phyloP scores from a whole-genome alignment of 2,797 vertebrate species.

The Petrocephalus schoutedeni region DNA sequence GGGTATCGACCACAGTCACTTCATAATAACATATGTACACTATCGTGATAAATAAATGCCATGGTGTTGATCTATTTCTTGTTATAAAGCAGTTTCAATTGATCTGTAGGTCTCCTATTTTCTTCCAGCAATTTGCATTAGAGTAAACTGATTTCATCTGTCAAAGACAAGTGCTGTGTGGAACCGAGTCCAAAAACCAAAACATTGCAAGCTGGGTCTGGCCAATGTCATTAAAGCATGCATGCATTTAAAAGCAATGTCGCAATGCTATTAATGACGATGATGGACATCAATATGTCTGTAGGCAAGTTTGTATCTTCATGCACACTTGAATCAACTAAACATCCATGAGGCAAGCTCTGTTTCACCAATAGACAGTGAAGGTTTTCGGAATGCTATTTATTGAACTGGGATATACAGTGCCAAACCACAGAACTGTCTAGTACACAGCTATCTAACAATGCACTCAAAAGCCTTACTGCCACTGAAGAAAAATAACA shows the following conservation, averaged over 20 bases:
- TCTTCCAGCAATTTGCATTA: background rate
- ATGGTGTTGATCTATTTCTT: background rate
- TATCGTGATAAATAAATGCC: background rate
- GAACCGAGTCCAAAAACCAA: background rate
- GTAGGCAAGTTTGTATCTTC: background rate
- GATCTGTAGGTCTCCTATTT: background rate
- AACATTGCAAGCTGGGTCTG: background rate
- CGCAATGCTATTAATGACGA: background rate
- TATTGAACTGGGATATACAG: background rate
- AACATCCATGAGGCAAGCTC: background rate
- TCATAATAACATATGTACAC: background rate
- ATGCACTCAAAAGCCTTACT: background rate
- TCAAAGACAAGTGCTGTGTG: background rate
- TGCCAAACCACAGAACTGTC: background rate
- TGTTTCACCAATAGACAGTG: background rate
- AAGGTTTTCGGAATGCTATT: background rate
- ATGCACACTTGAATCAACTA: background rate
- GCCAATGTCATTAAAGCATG: background rate
- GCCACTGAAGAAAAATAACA: background rate
- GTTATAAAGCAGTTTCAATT: background rate
- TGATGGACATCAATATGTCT: too few relatives aligned
- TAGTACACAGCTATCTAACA: background rate
- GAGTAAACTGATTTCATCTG: background rate
- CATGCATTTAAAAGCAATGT: background rate
- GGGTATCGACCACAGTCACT: background rate